Base-by-base conservation (phyloP, 1,140 invertebrate species). In the Panulirus ornatus region DNA sequence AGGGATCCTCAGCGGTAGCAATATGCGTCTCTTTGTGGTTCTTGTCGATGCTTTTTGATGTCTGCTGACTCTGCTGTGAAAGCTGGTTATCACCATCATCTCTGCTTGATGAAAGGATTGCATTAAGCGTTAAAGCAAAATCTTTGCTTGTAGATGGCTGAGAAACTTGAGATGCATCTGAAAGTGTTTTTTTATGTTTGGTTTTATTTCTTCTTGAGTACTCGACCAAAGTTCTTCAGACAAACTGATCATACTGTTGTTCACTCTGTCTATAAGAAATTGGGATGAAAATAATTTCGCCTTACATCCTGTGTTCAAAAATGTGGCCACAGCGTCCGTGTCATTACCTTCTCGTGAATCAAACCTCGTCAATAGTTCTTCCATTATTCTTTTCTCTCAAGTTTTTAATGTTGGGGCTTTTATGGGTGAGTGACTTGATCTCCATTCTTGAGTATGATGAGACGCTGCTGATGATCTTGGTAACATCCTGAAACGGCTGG, bases 211-310 rank as follows among this genome's bases (percentile, higher is more conserved):
- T 75, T 66, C 19, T 66, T 8, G 63, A 66, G 6, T 22, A 8
- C 22, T 66, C 2, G 5, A 8, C 19, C 19, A 8, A 8, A 66
- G n/a, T 66, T 66, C 63, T 66, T 66, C 63, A 66, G 8, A 75
- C 34, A 14, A 36, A 14, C 8, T n/a, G 73, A 5, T 34, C n/a
- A 75, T 75, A 34, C 11, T 36, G 38, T 14, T 36, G 5, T 75
- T 75, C 9, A 75, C 27, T 75, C 30, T 75, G 73, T 75, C 73
- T 75, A 34, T 75, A 36, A 36, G n/a, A 75, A 75, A 75, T 36
- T 75, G 73, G 34, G 38, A 75, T 34, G 8, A 14, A 36, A 75
- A 75, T n/a, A 75, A 75, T 34, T 75, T 75, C 38, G 73, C 34
- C 34, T 75, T 75, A 36, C 38, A 75, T 75, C 73, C 38, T 11